Base-by-base conservation (phyloP, 2,888 invertebrate species). In the Gastracanthus pulcherrimus region DNA sequence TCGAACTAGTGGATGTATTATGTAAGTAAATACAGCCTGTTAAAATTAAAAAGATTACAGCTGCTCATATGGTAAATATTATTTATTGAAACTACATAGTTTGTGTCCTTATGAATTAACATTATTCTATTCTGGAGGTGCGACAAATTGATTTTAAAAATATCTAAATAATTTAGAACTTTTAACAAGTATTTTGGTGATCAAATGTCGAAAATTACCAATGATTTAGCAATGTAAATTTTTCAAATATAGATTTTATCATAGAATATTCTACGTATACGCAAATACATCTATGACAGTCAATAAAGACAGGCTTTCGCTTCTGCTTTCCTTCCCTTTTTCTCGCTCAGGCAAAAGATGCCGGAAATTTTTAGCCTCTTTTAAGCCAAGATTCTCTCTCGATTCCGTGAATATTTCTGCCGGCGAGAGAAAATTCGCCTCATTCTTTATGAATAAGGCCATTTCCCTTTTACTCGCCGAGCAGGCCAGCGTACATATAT, bases 401-500 rank as follows among this genome's bases (percentile, higher is more conserved):
- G 72, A 60, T 62, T 48, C 76, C 7, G 55, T 23, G 80, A 82
- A 76, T 80, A 82, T 80, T 80, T 58, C 29, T 34, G 51, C 67
- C 31, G 62, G 31, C 55, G 36, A 66, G 11, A 72, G 69, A 64
- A 82, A 82, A 76, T 82, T 82, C 62, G 38, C 72, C 77, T 82
- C 82, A 82, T 82, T 82, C 77, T 77, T 82, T 80, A 82, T 82
- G 82, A 82, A 82, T 82, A 76, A 82, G 77, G 51, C 80, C 75
- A 83, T 83, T 85, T 81, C 81, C 74, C 79, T 79, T 79, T 79
- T 79, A 77, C 79, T 84, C 75, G 31, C 41, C n/a, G 31, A 31
- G 48, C 69, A 23, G 51, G 1, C 66, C 16, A 60, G 45, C 72
- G 29, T 26, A 36, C n/a, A 6, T 69, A 51, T 58, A 48, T 70